Evolutionary conservation across 1,140 invertebrate genomes (phyloP).

Genomic region (Tetranychus urticae): DNA sequence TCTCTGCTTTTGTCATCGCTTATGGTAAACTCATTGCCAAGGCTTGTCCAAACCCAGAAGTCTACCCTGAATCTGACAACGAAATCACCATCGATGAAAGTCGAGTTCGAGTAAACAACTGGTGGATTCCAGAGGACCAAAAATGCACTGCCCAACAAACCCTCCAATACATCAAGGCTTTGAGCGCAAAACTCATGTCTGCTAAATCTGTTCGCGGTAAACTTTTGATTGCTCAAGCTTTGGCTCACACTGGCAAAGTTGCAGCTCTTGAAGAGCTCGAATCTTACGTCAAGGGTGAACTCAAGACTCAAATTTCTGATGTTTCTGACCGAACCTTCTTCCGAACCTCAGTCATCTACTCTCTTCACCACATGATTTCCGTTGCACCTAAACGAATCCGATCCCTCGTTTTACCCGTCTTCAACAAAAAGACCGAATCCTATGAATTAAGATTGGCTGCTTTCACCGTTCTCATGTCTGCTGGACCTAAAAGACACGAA

Average conservation of each 20-base stretch:
- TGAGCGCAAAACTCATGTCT: not conserved
- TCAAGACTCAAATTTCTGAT: not conserved
- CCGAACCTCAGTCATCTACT: constrained; percentile 7
- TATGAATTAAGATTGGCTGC: constrained; percentile 9
- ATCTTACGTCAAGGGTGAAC: not conserved
- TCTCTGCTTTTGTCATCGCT: not conserved
- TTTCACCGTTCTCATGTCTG: constrained; percentile 6
- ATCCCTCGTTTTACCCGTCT: constrained; percentile 8
- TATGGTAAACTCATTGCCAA: not conserved
- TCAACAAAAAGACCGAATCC: constrained; percentile 9
- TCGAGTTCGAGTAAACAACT: not conserved
- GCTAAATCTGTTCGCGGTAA: not conserved
- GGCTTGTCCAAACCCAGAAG: not conserved
- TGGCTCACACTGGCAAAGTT: not conserved
- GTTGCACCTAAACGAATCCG: not conserved
- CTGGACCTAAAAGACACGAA: constrained; percentile 3
- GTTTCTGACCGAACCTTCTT: not conserved
- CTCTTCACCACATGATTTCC: not conserved
- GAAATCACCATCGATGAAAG: not conserved
- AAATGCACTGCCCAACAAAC: too few relatives aligned
- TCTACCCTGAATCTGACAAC: not conserved
- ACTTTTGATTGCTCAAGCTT: not conserved
- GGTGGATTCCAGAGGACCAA: too few relatives aligned
- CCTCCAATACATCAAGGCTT: not conserved
- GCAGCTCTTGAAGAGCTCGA: not conserved